Conservation (phyloP, 2,113 vertebrate species). For the Austrofundulus limnaeus region DNA sequence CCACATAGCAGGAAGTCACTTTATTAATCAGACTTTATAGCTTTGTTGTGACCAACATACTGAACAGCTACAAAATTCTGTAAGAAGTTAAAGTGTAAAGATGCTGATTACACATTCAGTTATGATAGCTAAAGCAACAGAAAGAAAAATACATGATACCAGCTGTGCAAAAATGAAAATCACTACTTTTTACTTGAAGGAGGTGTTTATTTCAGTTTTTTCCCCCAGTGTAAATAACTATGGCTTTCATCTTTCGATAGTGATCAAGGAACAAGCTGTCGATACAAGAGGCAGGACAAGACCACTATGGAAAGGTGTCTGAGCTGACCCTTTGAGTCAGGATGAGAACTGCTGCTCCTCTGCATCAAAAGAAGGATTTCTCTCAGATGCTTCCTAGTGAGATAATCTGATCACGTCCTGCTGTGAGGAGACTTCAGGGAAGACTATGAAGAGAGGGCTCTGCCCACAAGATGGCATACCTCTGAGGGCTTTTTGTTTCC, state of each 20-base stretch:
- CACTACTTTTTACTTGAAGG: neutral
- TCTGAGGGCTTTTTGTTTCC: too few relatives aligned
- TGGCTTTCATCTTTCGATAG: neutral
- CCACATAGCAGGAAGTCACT: too few relatives aligned
- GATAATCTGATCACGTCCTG: neutral
- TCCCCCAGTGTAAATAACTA: neutral
- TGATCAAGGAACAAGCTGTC: neutral
- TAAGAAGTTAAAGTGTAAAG: neutral
- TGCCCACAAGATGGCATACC: too few relatives aligned
- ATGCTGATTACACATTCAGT: neutral
- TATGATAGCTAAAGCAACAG: too few relatives aligned
- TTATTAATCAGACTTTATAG: neutral
- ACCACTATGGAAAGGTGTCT: neutral
- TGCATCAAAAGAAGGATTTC: neutral
- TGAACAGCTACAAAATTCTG: neutral
- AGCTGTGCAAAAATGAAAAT: neutral
- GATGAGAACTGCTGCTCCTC: neutral
- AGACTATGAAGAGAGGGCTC: too few relatives aligned
- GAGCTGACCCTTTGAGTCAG: neutral
- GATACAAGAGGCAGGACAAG: neutral
- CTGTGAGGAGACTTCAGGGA: too few relatives aligned
- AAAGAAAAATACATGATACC: neutral
- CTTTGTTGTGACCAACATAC: neutral
- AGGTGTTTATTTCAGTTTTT: neutral
- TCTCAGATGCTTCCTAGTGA: neutral